A percentile compares a stretch with the other conserved stretches of the same genome.
These are phyloP conservation scores for Hypsibius dujardini DNA, from an alignment of 1,140 invertebrate species.

Conservation along the genomic window DNA sequence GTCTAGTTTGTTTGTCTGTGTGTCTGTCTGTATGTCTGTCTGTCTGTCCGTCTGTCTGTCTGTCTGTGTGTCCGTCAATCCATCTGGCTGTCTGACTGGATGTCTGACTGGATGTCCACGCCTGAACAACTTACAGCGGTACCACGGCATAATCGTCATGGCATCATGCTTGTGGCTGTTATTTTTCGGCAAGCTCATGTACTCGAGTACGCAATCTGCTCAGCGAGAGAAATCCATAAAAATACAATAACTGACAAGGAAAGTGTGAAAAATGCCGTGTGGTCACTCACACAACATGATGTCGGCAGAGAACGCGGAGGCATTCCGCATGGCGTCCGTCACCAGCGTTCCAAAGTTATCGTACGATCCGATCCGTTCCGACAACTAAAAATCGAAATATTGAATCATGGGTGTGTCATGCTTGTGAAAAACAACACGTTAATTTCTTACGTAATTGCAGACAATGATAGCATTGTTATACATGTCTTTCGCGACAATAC, in stretches of 20 bases:
- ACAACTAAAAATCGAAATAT: conserved; percentile 36
- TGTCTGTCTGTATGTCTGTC: too few species aligned
- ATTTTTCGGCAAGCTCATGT: conserved; percentile 49
- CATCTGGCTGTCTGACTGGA: too few species aligned
- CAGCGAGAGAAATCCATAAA: too few species aligned
- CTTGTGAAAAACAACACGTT: conserved; percentile 14
- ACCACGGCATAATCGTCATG: conserved; percentile 81
- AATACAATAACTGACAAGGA: conserved; percentile 8
- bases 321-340: conserved; percentile 89
- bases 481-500: conserved; percentile 85
- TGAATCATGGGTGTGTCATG: not conserved
- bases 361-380: conserved; percentile 84
- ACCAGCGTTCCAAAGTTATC: conserved; percentile 90
- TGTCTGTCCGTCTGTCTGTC: too few species aligned
- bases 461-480: conserved; percentile 84
- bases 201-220: too few species aligned
- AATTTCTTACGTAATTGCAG: conserved; percentile 67
- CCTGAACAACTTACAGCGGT: conserved; percentile 46
- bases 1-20: too few species aligned
- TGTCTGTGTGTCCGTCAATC: too few species aligned
- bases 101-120: too few species aligned
- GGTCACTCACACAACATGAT: conserved; percentile 59
- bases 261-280: too few species aligned
- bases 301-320: conserved; percentile 87
- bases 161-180: conserved; percentile 68